phyloP scores from a whole-genome alignment of 2,113 vertebrate genomes.

The Columba janthina region DNA sequence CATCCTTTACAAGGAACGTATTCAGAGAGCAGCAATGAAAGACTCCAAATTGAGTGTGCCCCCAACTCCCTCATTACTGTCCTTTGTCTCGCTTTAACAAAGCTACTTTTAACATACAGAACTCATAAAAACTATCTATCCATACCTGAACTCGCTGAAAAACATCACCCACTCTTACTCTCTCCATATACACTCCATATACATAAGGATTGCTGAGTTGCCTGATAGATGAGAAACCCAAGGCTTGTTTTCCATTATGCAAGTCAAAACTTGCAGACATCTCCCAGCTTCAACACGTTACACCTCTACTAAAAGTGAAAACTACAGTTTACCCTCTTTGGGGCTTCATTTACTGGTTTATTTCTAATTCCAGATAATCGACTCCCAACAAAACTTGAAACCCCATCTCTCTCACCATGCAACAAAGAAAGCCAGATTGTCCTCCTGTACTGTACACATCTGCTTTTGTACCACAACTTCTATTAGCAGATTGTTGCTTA shows the following conservation, averaged over 20 bases:
- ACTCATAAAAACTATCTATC: not conserved
- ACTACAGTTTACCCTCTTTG: not conserved
- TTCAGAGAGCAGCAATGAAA: not conserved
- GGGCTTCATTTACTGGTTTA: not conserved
- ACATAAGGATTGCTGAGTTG: not conserved
- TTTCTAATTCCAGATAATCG: not conserved
- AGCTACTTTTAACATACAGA: rapidly evolving
- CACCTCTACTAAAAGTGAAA: not conserved
- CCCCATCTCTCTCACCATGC: not conserved
- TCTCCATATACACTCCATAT: not conserved
- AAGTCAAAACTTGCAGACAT: not conserved
- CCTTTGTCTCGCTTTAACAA: not conserved
- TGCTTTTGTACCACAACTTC: not conserved
- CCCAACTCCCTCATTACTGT: not conserved
- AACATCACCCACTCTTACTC: not conserved
- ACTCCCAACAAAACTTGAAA: not conserved
- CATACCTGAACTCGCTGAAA: not conserved
- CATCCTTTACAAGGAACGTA: not conserved
- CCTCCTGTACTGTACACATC: not conserved
- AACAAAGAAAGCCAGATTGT: not conserved
- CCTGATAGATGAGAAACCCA: not conserved
- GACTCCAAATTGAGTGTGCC: not conserved
- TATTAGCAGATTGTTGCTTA: not conserved
- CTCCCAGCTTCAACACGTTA: not conserved
- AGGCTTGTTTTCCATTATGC: not conserved